These are phyloP conservation scores for Lutraria rhynchaena DNA, from an alignment of 1,140 invertebrate species.

Conservation along the genomic window DNA sequence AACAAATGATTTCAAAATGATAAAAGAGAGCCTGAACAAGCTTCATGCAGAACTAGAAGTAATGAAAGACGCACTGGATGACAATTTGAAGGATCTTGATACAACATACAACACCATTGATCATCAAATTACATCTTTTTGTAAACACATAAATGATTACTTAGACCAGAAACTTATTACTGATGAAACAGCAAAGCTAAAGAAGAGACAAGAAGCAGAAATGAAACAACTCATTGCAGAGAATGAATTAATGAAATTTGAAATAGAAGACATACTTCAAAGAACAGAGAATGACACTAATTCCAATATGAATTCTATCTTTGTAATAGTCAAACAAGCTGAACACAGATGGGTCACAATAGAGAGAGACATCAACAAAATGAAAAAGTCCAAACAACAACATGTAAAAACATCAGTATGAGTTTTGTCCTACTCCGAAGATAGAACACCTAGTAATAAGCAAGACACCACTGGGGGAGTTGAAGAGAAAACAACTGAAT, in stretches of 20 bases:
- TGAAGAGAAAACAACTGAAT: too few species aligned
- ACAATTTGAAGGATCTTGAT: background rate
- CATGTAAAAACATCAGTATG: too few species aligned
- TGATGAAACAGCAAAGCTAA: background rate
- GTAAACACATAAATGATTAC: constrained; percentile 6
- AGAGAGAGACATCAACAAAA: too few species aligned
- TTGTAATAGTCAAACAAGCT: too few species aligned
- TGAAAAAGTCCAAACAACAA: too few species aligned
- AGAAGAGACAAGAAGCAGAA: background rate
- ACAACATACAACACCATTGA: background rate
- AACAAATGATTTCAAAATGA: background rate
- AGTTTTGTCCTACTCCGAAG: too few species aligned
- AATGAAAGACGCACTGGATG: background rate
- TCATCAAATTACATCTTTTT: background rate
- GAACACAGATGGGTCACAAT: too few species aligned
- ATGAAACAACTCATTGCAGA: background rate
- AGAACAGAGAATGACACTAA: too few species aligned
- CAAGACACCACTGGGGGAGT: too few species aligned
- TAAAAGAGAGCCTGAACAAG: background rate
- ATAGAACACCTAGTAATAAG: too few species aligned
- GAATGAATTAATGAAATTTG: background rate
- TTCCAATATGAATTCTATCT: too few species aligned
- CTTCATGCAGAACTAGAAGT: background rate
- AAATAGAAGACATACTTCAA: background rate
- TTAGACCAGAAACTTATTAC: background rate